Conservation (phyloP, 2,113 vertebrate species). For the Glareola pratincola region DNA sequence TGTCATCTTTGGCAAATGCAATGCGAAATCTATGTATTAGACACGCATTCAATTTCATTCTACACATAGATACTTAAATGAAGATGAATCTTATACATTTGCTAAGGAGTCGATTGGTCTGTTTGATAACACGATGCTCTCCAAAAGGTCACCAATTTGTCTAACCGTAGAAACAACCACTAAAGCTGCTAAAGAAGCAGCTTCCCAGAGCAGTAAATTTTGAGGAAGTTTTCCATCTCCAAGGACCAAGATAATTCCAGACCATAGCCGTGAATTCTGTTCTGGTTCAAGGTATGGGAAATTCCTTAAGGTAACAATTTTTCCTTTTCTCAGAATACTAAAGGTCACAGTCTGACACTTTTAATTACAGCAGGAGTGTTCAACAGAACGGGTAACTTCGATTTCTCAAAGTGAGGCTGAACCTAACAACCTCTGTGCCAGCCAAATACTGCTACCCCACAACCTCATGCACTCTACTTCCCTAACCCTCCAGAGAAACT, state of each 20-base stretch:
- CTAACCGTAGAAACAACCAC: constrained; percentile 22
- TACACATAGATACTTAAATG: constrained; percentile 36
- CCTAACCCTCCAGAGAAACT: neutral
- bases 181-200: constrained; percentile 13
- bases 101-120: constrained; percentile 30
- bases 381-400: neutral
- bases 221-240: constrained; percentile 21
- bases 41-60: constrained; percentile 40
- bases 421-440: neutral
- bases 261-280: constrained; percentile 12
- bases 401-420: neutral
- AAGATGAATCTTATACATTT: constrained; percentile 41
- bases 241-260: constrained; percentile 40
- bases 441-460: neutral
- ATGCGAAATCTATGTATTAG: constrained; percentile 33
- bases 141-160: constrained; percentile 57
- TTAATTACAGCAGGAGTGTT: neutral
- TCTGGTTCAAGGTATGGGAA: constrained; percentile 44
- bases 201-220: constrained; percentile 49
- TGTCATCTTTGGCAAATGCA: constrained; percentile 2
- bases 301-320: constrained; percentile 63
- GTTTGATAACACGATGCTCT: constrained; percentile 46
- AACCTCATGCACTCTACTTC: neutral
- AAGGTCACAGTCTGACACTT: constrained; percentile 42
- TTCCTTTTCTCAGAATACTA: constrained; percentile 26